phyloP scores from a whole-genome alignment of 2,113 vertebrate species.

The Elachura formosa region DNA sequence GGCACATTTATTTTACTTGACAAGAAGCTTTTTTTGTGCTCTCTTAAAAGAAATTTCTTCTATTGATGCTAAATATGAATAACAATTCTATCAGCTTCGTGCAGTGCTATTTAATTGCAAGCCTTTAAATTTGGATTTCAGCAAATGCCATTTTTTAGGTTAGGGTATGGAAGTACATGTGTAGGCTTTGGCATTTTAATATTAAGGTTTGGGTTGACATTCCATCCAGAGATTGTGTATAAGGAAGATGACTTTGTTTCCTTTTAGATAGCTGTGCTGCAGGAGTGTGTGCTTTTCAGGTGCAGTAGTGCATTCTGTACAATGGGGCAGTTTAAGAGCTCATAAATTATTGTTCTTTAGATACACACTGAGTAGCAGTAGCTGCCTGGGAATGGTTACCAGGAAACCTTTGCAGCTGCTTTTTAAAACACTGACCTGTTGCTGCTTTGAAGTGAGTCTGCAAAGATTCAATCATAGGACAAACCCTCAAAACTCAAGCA shows the following conservation, averaged over 20 bases:
- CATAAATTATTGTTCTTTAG: not conserved
- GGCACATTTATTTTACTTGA: not conserved
- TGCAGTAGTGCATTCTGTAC: not conserved
- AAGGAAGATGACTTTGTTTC: not conserved
- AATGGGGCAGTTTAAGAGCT: not conserved
- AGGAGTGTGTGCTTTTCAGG: not conserved
- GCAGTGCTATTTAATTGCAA: not conserved
- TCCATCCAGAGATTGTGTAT: not conserved
- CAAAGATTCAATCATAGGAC: not conserved
- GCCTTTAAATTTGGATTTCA: not conserved
- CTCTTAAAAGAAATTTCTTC: not conserved
- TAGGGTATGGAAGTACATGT: rapidly evolving
- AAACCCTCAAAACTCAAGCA: not conserved
- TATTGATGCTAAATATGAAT: not conserved
- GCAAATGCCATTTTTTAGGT: not conserved
- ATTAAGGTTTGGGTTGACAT: not conserved
- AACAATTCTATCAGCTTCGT: not conserved
- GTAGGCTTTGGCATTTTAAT: not conserved
- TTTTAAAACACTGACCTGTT: not conserved
- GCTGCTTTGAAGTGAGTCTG: not conserved
- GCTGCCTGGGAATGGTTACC: not conserved
- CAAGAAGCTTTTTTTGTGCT: not conserved
- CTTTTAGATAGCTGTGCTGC: not conserved
- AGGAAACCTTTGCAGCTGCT: not conserved
- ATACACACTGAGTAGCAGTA: not conserved